Conservation (phyloP, 2,113 vertebrate species). For the Isurus oxyrinchus region DNA sequence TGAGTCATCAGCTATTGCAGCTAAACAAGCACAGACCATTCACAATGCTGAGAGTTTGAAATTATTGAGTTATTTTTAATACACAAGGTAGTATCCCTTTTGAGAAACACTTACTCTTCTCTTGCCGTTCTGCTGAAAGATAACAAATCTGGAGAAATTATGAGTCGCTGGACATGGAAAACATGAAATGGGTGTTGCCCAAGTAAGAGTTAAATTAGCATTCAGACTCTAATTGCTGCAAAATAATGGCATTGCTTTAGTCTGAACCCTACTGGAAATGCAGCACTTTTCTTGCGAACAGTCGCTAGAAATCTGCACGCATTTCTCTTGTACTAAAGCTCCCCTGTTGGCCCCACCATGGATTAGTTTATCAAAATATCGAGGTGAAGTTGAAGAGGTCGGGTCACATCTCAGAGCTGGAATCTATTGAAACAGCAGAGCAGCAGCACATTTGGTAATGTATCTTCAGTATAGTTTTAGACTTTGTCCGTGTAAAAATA, state of each 20-base stretch:
- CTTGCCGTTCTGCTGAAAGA: background rate
- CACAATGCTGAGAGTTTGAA: background rate
- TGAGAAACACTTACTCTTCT: background rate
- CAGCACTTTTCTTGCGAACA: background rate
- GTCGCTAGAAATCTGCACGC: background rate
- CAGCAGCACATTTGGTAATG: background rate
- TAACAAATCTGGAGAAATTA: background rate
- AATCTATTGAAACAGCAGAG: background rate
- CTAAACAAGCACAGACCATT: background rate
- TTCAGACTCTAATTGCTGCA: background rate
- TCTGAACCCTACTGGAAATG: background rate
- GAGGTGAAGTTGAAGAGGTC: slow-evolving; percentile 14
- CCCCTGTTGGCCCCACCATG: slow-evolving; percentile 11
- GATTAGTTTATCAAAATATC: slow-evolving; percentile 24
- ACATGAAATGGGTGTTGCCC: background rate
- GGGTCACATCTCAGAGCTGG: background rate
- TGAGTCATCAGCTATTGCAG: background rate
- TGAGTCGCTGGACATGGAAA: background rate
- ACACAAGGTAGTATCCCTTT: background rate
- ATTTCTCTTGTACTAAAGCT: background rate
- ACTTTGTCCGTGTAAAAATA: background rate
- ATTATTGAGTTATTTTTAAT: background rate
- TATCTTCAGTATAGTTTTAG: background rate
- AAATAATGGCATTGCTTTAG: background rate
- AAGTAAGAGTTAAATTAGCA: background rate